Evolutionary conservation across 2,888 invertebrate species (phyloP), one percentile per base, ranked within the genome.

Genomic region (Callyntrura guangdongensis): DNA sequence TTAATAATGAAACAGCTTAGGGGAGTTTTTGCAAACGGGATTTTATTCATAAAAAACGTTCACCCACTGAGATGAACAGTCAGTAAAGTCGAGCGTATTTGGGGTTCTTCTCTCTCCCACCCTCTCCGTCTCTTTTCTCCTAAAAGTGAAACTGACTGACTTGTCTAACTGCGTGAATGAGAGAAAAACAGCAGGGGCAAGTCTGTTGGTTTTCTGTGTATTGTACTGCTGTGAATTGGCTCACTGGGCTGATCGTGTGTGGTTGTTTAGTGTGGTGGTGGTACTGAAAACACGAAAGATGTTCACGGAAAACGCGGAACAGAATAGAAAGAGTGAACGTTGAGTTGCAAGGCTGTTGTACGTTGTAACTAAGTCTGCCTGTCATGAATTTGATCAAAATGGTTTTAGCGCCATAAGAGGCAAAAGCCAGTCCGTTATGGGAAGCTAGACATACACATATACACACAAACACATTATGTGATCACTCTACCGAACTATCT

Each of bases 271-370:
- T 77, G 53, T 77, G 49, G 53, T 49, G 77, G 36, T 22, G 49
- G 53, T 77, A 53, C 53, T 53, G 25, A 22, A 22, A 53, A 77
- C 22, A 77, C 53, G 25, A 20, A 77, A 77, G 77, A 77, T 77
- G 77, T 77, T 49, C n/a, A 5, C 77, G 77, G 53, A 77, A 77
- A 25, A 53, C 53, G 77, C 77, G 49, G 77, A 77, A 77, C 77
- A 77, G 77, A 77, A 77, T 77, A 77, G 77, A 22, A 77, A 77
- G 25, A 77, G 77, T 53, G 77, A 77, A 25, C 77, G 49, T 49
- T 77, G 49, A 14, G 77, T 77, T 77, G 77, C 77, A 77, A 77
- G 77, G 77, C 77, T 77, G 77, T 77, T 77, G 77, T 77, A 77
- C 77, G 17, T 45, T 25, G 77, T 12, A 25, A 20, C 25, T 77